A percentile compares a stretch with the other conserved stretches of the same genome.
Evolutionary conservation across 2,113 vertebrate species (phyloP).

Genomic region (Scopus umbretta): DNA sequence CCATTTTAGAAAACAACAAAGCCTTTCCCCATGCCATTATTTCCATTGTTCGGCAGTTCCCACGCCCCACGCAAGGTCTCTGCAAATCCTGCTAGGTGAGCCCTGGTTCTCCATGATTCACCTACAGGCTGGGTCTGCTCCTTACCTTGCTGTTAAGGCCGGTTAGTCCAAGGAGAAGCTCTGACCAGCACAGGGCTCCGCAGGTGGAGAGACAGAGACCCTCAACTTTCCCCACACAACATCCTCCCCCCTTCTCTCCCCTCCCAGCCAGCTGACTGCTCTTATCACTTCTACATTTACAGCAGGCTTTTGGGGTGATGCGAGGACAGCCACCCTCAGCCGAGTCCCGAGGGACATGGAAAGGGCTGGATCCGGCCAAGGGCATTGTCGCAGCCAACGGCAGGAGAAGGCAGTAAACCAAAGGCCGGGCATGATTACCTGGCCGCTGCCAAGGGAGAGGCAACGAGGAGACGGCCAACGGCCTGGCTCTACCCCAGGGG

Average conservation of each 20-base stretch:
- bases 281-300: not conserved
- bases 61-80: not conserved
- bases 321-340: not conserved
- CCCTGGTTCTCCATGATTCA: not conserved
- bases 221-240: not conserved
- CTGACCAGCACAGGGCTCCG: not conserved
- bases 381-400: not conserved
- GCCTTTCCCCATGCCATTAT: not conserved
- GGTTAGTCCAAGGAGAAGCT: not conserved
- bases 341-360: rapidly evolving
- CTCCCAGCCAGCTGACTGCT: slow-evolving; percentile 3
- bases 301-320: not conserved
- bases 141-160: not conserved
- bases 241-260: not conserved
- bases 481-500: not conserved
- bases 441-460: not conserved
- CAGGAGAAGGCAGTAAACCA: not conserved
- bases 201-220: not conserved
- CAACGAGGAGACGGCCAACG: not conserved
- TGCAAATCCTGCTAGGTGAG: not conserved
- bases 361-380: not conserved
- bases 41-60: not conserved
- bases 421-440: not conserved
- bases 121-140: not conserved
- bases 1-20: not conserved